These are phyloP conservation scores for Taurulus bubalis DNA, from an alignment of 2,113 vertebrate species.

Conservation along the genomic window DNA sequence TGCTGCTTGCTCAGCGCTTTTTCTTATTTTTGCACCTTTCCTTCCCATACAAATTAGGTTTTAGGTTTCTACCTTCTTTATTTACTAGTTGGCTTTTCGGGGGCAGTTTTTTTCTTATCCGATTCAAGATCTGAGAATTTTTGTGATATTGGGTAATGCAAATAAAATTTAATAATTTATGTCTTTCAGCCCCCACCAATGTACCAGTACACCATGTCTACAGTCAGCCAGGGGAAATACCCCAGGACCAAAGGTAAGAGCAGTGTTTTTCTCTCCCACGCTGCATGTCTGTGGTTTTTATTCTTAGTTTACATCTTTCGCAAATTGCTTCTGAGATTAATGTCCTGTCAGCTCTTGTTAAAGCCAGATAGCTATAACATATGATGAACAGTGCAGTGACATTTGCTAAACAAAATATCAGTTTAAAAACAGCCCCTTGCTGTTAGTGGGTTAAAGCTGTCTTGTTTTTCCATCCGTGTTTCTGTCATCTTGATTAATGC, in stretches of 20 bases:
- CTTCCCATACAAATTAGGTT: no score
- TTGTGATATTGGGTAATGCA: no score
- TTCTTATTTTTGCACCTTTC: background rate
- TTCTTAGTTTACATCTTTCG: background rate
- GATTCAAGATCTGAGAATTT: background rate
- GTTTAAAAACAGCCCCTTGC: background rate
- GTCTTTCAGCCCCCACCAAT: conserved; percentile 87
- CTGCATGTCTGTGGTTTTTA: background rate
- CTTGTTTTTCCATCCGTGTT: background rate
- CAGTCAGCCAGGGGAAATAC: conserved; percentile 91
- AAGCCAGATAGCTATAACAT: background rate
- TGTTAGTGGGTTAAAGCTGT: background rate
- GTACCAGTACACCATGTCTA: conserved; percentile 90
- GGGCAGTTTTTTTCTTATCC: background rate
- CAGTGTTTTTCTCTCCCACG: background rate
- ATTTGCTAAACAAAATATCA: background rate
- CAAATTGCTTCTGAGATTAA: background rate
- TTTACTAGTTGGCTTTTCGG: background rate
- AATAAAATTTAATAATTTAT: background rate
- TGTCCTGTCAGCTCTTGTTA: background rate
- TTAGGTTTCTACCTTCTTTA: no score
- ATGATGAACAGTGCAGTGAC: background rate
- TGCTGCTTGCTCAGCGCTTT: background rate
- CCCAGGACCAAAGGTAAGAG: conserved; percentile 87
- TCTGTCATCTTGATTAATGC: background rate